Percentiles rank a stretch among this genome's conserved stretches.
Conservation (phyloP, 2,797 vertebrate genomes). For the Sebastes aleutianus region DNA sequence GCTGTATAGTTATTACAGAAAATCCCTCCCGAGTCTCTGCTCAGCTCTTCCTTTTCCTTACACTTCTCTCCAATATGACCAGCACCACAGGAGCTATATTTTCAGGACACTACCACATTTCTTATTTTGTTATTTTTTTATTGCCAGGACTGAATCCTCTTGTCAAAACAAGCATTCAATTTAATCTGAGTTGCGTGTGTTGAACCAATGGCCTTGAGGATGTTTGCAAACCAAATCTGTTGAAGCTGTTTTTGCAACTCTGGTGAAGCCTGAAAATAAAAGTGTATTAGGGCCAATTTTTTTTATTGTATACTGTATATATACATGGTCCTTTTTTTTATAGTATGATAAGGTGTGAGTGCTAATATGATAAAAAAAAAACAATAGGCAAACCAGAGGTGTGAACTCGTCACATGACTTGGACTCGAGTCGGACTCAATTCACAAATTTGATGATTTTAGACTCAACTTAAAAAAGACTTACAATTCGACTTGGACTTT, state of each 20-base stretch:
- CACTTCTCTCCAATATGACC: neutral
- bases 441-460: no score
- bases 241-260: neutral
- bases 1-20: neutral
- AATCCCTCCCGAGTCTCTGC: neutral
- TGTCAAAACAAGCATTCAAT: neutral
- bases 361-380: no score
- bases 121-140: neutral
- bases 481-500: no score
- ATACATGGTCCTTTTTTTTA: no score
- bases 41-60: neutral
- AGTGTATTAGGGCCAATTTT: neutral
- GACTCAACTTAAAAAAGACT: no score
- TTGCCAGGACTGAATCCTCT: neutral
- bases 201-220: neutral
- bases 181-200: constrained; percentile 12
- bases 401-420: no score
- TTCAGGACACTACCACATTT: neutral
- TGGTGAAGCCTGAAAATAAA: no score
- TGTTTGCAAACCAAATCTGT: constrained; percentile 2
- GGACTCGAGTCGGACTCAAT: no score
- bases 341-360: no score
- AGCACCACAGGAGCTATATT: neutral
- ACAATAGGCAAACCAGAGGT: no score
- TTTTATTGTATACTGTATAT: neutral